Evolutionary conservation across 2,113 vertebrate species (phyloP), one percentile per base, ranked within the genome.

Genomic region (Pyxicephalus adspersus): DNA sequence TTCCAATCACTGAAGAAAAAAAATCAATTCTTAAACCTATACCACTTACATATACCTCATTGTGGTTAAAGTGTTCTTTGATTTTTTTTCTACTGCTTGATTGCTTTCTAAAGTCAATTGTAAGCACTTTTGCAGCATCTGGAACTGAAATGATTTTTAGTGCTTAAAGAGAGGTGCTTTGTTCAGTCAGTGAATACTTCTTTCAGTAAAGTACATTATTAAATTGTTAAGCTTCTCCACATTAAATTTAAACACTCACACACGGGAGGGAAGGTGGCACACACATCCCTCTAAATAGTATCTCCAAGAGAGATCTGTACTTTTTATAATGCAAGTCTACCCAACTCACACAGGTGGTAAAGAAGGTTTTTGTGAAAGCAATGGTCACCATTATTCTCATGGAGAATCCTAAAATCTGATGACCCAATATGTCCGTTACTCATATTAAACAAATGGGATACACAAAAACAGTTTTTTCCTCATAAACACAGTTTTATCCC

Each of bases 1-100:
- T 81, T 83, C 45, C 85, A 74, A 63, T 31, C 83, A 68, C 38
- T 45, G 38, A 45, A 45, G 70, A 34, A 25, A 70, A 81, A 31
- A 65, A 82, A 82, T 45, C 0, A 23, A 83, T 52, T 83, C 64
- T 71, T 84, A 88, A 85, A 87, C 79, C 84, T 76, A 77, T 20
- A 83, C 84, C 70, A 84, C 85, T 83, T 84, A 82, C 65, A 74
- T 85, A 83, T 83, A 77, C 67, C 51, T 80, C 83, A 85, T 84
- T 86, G 83, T 77, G 83, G 85, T 80, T 83, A 78, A 86, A 73
- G 26, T 0, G 2, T 3, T 64, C 78, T 77, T 85, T 85, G 82
- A 85, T 85, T 85, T 86, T 83, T 75, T 61, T 60, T 81, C 73
- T 55, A 80, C 75, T 55, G 68, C 70, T 84, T 63, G 70, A 76